These are phyloP conservation scores for Acanthochromis polyacanthus DNA, from an alignment of 2,113 vertebrate genomes.

Conservation along the genomic window DNA sequence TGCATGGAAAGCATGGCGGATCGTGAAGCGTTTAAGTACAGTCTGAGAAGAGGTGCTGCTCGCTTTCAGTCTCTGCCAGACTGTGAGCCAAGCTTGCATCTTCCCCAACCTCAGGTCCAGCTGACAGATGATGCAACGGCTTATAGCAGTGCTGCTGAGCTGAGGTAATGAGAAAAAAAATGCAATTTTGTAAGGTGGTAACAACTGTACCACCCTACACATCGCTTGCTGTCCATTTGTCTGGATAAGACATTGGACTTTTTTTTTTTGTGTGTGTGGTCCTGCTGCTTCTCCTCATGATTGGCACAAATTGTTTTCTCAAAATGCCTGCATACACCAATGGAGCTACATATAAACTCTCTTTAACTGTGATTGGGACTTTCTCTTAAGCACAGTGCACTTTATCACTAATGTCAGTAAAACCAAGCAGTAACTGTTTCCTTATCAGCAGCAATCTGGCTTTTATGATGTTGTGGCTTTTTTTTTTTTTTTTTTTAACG, in stretches of 20 bases:
- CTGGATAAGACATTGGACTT: background rate
- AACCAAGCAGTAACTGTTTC: slow-evolving; percentile 5
- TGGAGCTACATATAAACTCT: background rate
- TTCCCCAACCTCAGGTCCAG: background rate
- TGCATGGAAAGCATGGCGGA: slow-evolving; percentile 41
- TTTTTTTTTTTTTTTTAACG: slow-evolving; percentile 2
- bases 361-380: background rate
- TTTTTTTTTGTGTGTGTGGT: background rate
- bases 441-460: slow-evolving; percentile 10
- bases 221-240: background rate
- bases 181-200: background rate
- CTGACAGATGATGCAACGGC: background rate
- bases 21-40: background rate
- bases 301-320: background rate
- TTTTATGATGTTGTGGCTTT: slow-evolving; percentile 13
- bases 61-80: slow-evolving; percentile 7
- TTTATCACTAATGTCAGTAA: slow-evolving; percentile 5
- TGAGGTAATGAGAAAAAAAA: slow-evolving; percentile 48
- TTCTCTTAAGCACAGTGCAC: background rate
- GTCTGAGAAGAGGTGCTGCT: slow-evolving; percentile 1
- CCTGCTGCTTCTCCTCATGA: background rate
- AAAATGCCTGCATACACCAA: background rate
- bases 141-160: background rate
- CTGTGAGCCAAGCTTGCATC: background rate
- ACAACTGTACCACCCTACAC: background rate